Evolutionary conservation across 2,797 vertebrate species (phyloP), one percentile per base, ranked within the genome.

Genomic region (Gastrophryne carolinensis): DNA sequence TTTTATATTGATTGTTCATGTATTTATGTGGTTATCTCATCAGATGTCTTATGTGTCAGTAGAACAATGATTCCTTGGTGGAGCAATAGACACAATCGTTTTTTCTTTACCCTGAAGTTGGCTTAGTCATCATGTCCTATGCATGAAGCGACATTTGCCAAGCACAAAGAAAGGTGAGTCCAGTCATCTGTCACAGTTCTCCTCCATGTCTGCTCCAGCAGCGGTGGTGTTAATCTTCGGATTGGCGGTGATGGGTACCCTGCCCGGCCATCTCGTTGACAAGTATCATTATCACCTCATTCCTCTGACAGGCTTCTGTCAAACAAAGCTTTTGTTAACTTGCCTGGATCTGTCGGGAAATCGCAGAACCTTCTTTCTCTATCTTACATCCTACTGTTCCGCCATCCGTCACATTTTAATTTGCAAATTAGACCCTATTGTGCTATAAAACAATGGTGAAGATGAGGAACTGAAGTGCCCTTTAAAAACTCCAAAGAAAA

Each of bases 191-290:
- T 24, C 17, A 35, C 19, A 27, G 12, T 32, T 24, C 47, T 29
- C 27, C 32, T 17, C 8, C 9, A 12, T 19, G 4, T 49, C 19
- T 4, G 29, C 15, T 60, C 72, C 62, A 35, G 67, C 60, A 50
- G 2, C 4, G 12, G 24, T 27, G 52, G 44, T 56, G 75, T 66
- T 78, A 78, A 78, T 71, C 24, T 52, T 35, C 11, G 27, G 39
- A 65, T 71, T 72, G 9, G 50, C 41, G 34, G 10, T 52, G 61
- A 78, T 23, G 41, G 62, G 75, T 78, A 72, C 75, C 75, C 68
- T 65, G 39, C 60, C 61, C 61, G 64, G 44, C 53, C 68, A 72
- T 78, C 68, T 78, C 61, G 93, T 60, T 66, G 76, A 73, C 70
- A 72, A 78, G 27, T 32, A 41, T 73, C 80, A 58, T 63, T 76